Evolutionary conservation across 2,113 vertebrate species (phyloP).

Genomic region (Ivindomyrus marchei): DNA sequence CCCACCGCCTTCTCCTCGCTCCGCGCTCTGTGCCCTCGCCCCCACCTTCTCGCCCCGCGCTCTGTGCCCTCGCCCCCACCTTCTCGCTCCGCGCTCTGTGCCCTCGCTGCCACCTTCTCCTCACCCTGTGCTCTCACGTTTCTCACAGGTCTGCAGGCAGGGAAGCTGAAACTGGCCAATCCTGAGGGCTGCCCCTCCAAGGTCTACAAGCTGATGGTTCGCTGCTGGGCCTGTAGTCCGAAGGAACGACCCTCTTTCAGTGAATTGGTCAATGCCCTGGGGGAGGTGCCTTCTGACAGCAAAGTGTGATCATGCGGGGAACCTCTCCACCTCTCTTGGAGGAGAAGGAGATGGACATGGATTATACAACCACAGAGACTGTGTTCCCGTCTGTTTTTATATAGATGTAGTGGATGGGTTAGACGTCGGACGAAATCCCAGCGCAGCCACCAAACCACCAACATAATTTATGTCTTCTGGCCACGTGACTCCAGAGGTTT

Average conservation of each 20-base stretch:
- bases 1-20: not conserved
- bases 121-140: not conserved
- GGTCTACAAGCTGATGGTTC: slow-evolving; percentile 74
- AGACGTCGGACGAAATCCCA: not conserved
- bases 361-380: not conserved
- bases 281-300: slow-evolving; percentile 64
- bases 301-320: slow-evolving; percentile 59
- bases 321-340: not conserved
- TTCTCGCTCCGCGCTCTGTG: not conserved
- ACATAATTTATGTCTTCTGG: not conserved
- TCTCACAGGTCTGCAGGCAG: slow-evolving; percentile 63
- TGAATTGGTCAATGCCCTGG: slow-evolving; percentile 60
- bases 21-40: not conserved
- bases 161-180: slow-evolving; percentile 59
- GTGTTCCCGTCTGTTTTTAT: not conserved
- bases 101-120: no score
- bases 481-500: not conserved
- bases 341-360: not conserved
- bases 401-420: not conserved
- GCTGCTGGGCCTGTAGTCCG: slow-evolving; percentile 74
- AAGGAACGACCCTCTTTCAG: slow-evolving; percentile 80
- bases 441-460: not conserved
- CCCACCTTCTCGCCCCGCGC: not conserved
- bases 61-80: not conserved
- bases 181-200: slow-evolving; percentile 73